Evolutionary conservation across 2,797 vertebrate genomes (phyloP), one percentile per base, ranked within the genome.

Genomic region (Rhinatrema bivittatum): DNA sequence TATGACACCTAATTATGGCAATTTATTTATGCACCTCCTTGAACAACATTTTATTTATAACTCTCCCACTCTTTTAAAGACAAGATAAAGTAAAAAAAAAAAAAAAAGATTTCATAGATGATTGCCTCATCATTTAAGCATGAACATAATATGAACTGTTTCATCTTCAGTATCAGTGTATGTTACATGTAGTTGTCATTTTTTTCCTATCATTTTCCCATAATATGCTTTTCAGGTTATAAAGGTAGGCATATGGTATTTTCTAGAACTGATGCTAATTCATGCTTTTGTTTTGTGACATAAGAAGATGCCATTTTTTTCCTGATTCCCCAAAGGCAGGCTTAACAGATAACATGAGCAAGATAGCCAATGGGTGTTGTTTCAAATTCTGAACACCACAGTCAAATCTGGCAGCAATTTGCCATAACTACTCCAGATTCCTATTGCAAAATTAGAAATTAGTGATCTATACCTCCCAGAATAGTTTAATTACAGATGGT

Each of bases 1-100:
- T 75, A 74, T 72, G 68, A 67, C 62, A 74, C 39, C 68, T 68
- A 72, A 75, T 77, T 81, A 76, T 56, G 25, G 33, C 59, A 72
- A 76, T 71, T 74, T 79, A 72, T 76, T 70, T 81, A 70, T 73
- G 62, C 36, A 70, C 56, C 61, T 75, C 40, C 59, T 69, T 69
- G 61, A 72, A 74, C 50, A 70, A 56, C 47, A 62, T 64, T 78
- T 79, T 71, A 72, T 74, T 76, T 74, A 65, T 73, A 71, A 67
- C 47, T 76, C 41, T 53, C 38, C 18, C 22, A 28, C 34, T 68
- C 40, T 56, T 45, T 66, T 51, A 60, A 73, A 75, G 44, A 56
- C 16, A 65, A 63, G 48, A 51, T 56, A 56, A 65, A 55, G 39
- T 58, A 46, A 52, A 29, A 15, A 38, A 30, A 42, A 32, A 46